Evolutionary conservation across 1,140 invertebrate species (phyloP).

Genomic region (Thereuonema tuberculata): DNA sequence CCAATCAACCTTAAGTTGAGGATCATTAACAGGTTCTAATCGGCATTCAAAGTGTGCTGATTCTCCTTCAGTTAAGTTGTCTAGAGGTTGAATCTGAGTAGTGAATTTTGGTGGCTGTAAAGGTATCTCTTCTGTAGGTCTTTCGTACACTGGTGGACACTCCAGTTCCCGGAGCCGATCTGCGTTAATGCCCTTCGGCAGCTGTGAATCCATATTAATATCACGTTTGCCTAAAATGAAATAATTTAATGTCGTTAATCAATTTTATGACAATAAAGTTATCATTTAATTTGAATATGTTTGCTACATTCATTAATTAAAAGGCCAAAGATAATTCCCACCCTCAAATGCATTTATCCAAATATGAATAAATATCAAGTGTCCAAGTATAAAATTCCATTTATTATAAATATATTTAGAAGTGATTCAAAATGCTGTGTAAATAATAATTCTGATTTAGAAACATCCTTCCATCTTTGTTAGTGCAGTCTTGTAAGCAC

Average conservation of each 20-base stretch:
- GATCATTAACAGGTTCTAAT: constrained; percentile 88
- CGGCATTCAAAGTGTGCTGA: constrained; percentile 86
- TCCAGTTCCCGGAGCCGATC: constrained; percentile 88
- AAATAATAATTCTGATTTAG: no score
- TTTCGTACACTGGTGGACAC: constrained; percentile 55
- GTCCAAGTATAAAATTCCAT: no score
- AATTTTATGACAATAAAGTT: constrained; percentile 7
- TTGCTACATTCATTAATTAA: no score
- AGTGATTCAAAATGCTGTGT: no score
- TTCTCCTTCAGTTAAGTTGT: constrained; percentile 71
- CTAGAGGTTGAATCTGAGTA: constrained; percentile 41
- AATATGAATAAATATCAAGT: no score
- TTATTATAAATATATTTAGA: no score
- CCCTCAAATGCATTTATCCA: no score
- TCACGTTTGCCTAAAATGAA: constrained; percentile 50
- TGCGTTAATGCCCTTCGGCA: constrained; percentile 81
- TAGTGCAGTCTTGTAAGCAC: no score
- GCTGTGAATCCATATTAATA: constrained; percentile 79
- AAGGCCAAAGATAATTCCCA: no score
- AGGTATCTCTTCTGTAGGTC: constrained; percentile 47
- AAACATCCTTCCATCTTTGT: no score
- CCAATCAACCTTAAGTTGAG: constrained; percentile 82
- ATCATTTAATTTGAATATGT: background rate
- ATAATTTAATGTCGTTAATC: background rate
- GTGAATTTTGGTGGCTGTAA: constrained; percentile 65